A percentile compares a stretch with the other conserved stretches of the same genome.
Conservation (phyloP, 2,888 invertebrate genomes). For the Herminia tarsipennalis region DNA sequence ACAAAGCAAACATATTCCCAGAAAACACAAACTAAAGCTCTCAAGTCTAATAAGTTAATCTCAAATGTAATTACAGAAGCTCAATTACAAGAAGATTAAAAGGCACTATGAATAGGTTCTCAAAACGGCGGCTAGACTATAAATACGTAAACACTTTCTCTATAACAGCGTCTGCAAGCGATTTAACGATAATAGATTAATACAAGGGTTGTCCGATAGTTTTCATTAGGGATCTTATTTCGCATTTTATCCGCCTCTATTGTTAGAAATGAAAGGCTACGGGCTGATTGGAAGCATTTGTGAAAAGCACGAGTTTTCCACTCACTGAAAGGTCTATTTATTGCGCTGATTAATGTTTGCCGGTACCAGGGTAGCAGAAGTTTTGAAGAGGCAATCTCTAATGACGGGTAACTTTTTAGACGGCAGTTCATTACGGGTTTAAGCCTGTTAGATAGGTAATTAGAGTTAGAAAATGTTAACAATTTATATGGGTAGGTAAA, state of each 20-base stretch:
- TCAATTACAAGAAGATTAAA: slow-evolving; percentile 26
- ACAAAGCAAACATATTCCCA: slow-evolving; percentile 9
- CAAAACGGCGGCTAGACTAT: slow-evolving; percentile 12
- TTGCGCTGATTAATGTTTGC: slow-evolving; percentile 68
- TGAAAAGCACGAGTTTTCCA: slow-evolving; percentile 62
- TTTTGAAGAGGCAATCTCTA: slow-evolving; percentile 38
- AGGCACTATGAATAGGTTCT: slow-evolving; percentile 23
- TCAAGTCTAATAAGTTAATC: slow-evolving; percentile 16
- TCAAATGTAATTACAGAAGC: slow-evolving; percentile 33
- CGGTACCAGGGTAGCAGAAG: slow-evolving; percentile 26
- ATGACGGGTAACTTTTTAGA: slow-evolving; percentile 31
- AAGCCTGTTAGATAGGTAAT: slow-evolving; percentile 12
- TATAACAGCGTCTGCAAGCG: slow-evolving; percentile 60
- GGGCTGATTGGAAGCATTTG: slow-evolving; percentile 67
- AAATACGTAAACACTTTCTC: slow-evolving; percentile 16
- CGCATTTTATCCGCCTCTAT: slow-evolving; percentile 59
- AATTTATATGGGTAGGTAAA: no score
- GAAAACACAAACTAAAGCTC: slow-evolving; percentile 10
- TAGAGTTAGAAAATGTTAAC: not conserved
- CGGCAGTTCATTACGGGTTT: slow-evolving; percentile 21
- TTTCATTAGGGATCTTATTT: slow-evolving; percentile 66
- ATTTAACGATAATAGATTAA: slow-evolving; percentile 65
- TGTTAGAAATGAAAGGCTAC: slow-evolving; percentile 61
- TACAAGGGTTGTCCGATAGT: slow-evolving; percentile 57
- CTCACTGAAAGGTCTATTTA: slow-evolving; percentile 55